Evolutionary conservation across 2,113 vertebrate genomes (phyloP).

Genomic region (Aleadryas rufinucha): DNA sequence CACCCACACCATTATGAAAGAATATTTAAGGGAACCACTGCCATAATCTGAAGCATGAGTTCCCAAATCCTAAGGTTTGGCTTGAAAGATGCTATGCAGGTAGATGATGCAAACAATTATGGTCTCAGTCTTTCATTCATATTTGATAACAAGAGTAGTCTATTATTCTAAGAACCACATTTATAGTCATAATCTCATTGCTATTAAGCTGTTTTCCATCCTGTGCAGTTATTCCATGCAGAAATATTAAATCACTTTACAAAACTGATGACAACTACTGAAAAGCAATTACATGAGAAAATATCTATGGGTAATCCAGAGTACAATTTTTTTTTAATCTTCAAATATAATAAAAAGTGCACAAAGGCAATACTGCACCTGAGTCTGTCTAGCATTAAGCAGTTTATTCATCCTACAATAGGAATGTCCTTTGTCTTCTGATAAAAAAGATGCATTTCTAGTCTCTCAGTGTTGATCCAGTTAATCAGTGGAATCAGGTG

Average conservation of each 20-base stretch:
- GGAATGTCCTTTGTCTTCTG: not conserved
- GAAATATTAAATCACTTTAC: not conserved
- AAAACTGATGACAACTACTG: not conserved
- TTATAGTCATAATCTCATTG: not conserved
- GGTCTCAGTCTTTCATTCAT: conserved; percentile 41
- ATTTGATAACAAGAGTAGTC: conserved; percentile 46
- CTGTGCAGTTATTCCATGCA: not conserved
- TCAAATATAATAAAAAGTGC: not conserved
- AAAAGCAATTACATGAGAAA: conserved; percentile 10
- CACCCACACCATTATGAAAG: not conserved
- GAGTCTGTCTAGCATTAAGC: conserved; percentile 6
- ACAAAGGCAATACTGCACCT: not conserved
- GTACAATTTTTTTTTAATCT: not conserved
- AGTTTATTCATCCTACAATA: not conserved
- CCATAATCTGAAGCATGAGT: not conserved
- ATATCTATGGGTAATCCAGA: not conserved
- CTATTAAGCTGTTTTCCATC: not conserved
- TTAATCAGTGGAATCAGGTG: not conserved
- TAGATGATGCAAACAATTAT: not conserved
- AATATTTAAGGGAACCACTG: not conserved
- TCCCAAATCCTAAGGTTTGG: not conserved
- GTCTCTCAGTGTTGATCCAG: not conserved
- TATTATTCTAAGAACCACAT: conserved; percentile 6
- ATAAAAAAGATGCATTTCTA: not conserved
- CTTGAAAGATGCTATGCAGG: not conserved